Evolutionary conservation across 1,140 invertebrate species (phyloP).

Genomic region (Gonatopus flavifemur): DNA sequence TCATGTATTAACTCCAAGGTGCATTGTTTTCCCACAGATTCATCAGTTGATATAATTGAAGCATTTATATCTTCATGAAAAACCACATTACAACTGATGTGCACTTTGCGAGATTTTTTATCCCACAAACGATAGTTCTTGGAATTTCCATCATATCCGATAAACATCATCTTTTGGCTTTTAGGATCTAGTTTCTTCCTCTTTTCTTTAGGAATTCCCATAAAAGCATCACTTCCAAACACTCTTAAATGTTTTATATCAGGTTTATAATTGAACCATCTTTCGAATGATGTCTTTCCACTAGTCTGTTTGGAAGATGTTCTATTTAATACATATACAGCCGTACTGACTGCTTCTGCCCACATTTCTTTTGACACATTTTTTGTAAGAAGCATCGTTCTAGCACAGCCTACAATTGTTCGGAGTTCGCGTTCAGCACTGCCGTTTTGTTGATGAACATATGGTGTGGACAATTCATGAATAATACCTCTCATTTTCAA

Average conservation of each 20-base stretch:
- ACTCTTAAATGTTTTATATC: neutral
- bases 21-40: no score
- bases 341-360: conserved; percentile 16
- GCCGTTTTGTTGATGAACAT: conserved; percentile 49
- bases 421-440: conserved; percentile 46
- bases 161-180: conserved; percentile 3
- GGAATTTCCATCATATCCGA: conserved; percentile 5
- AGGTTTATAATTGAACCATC: neutral
- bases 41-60: no score
- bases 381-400: conserved; percentile 12
- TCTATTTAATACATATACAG: conserved; percentile 5
- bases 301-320: neutral
- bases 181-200: conserved; percentile 21
- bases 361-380: conserved; percentile 12
- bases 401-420: conserved; percentile 12
- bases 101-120: neutral
- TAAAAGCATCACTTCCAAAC: conserved; percentile 12
- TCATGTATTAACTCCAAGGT: no score
- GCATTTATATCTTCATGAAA: no score
- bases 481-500: neutral
- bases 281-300: conserved; percentile 25
- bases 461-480: conserved; percentile 14
- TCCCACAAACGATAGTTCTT: conserved; percentile 1
- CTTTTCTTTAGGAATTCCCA: conserved; percentile 13
- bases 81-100: no score